These are phyloP conservation scores for Phaethornis superciliosus DNA, from an alignment of 2,113 vertebrate species.

Conservation along the genomic window DNA sequence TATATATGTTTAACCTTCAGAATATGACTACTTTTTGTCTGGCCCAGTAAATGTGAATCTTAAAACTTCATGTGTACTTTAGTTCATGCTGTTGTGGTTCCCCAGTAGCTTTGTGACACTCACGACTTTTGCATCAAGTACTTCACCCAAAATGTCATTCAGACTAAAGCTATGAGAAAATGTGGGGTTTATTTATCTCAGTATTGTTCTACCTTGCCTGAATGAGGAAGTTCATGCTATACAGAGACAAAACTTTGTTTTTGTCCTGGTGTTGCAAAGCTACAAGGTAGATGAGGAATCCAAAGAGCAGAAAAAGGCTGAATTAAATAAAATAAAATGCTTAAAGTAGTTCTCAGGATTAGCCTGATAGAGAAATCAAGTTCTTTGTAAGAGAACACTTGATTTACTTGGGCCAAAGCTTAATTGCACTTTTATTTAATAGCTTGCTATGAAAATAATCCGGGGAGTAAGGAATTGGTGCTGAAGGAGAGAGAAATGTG, in stretches of 20 bases:
- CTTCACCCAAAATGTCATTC: not conserved
- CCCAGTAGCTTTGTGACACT: not conserved
- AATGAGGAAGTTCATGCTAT: not conserved
- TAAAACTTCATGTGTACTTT: not conserved
- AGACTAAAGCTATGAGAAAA: not conserved
- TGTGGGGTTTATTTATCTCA: not conserved
- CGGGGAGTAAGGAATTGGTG: not conserved
- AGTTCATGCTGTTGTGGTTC: not conserved
- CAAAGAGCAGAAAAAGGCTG: not conserved
- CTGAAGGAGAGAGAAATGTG: not conserved
- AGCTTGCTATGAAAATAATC: slow-evolving; percentile 4
- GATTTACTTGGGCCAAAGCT: not conserved
- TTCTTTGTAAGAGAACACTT: not conserved
- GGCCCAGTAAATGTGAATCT: not conserved
- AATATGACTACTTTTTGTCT: not conserved
- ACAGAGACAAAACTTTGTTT: not conserved
- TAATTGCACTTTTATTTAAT: not conserved
- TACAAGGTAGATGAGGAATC: not conserved
- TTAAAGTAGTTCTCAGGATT: not conserved
- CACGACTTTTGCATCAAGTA: not conserved
- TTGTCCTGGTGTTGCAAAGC: not conserved
- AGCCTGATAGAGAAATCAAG: not conserved
- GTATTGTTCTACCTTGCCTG: not conserved
- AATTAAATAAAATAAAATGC: not conserved
- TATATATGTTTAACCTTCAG: not conserved